Evolutionary conservation across 2,888 invertebrate species (phyloP), one percentile per base, ranked within the genome.

Genomic region (Agonopterix arenella): DNA sequence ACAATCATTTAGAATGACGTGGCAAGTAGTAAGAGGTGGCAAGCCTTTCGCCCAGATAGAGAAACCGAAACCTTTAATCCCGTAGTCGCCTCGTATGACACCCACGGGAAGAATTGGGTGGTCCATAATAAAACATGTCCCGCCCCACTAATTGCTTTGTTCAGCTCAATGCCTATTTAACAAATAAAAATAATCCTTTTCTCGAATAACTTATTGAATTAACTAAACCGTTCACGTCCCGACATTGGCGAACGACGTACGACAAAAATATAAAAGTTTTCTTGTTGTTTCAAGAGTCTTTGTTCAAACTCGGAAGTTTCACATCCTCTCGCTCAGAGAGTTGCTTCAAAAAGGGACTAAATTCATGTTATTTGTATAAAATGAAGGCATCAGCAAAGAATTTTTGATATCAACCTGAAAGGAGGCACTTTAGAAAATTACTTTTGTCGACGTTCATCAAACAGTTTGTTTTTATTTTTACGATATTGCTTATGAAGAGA

Each of bases 211-310:
- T 44, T 44, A 48, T 40, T 40, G 52, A 52, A 54, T 48, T 48
- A 44, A 44, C 46, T 42, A 56, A 45, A 50, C 40, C 45, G 46
- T 41, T 48, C 47, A 49, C 50, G 51, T 54, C 56, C 47, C 47
- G 52, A 55, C 56, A 58, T 56, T 49, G 56, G 47, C 18, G 45
- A 47, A 53, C 52, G 47, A 52, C 50, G 48, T 52, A 52, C 18
- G 46, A 47, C 44, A 48, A 46, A 54, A 51, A 51, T 53, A 55
- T 28, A 58, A 56, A 59, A 59, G 48, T 56, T 57, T 55, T 48
- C 48, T 46, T 56, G 53, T 52, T 54, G 55, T 55, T 55, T 52
- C 46, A 46, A 42, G 48, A 47, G 54, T 53, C 54, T 49, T 56
- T 53, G 57, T 56, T 55, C 50, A 13, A 46, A 40, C 11, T 11